Evolutionary conservation across 2,888 invertebrate genomes (phyloP), one percentile per base, ranked within the genome.

Genomic region (Periphyllus acericola): DNA sequence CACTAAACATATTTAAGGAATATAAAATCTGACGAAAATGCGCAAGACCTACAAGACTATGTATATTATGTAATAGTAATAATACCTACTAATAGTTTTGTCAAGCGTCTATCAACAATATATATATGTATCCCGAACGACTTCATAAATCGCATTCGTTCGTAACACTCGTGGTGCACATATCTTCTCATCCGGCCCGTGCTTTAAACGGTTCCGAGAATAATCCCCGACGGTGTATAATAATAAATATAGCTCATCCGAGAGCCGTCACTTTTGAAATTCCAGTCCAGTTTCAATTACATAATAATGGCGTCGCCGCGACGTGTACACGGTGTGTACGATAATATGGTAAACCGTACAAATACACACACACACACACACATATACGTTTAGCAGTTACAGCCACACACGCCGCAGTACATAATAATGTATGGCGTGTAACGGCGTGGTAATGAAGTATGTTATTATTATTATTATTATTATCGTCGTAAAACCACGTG

Each of bases 171-270:
- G 46, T 9, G 36, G 46, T 14, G 14, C 14, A 14, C 46, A 14
- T 46, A 6, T 5, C 6, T 14, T 46, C 14, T 46, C 46, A 46
- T 9, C 9, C 5, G 46, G 4, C 21, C 25, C 25, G 60, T 52
- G n/a, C 55, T 34, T 11, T 36, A n/a, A 36, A 66, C 34, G 36
- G 72, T 55, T 74, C 83, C 75, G 21, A 32, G 36, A 66, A 84
- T 75, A 84, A 84, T 84, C 83, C 60, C 46, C 75, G 32, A 8
- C 40, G 32, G 60, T 25, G 32, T 5, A 29, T 19, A 36, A 21
- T 52, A 83, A 83, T 83, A 83, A 83, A 84, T 84, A 76, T 46
- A 66, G 84, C 84, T 84, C 84, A 76, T 84, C 84, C 66, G 76
- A 29, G 83, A 25, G 40, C 83, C 60, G 66, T 84, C 40, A 68